Evolutionary conservation across 2,113 vertebrate genomes (phyloP).

Genomic region (Gymnobelideus leadbeateri): DNA sequence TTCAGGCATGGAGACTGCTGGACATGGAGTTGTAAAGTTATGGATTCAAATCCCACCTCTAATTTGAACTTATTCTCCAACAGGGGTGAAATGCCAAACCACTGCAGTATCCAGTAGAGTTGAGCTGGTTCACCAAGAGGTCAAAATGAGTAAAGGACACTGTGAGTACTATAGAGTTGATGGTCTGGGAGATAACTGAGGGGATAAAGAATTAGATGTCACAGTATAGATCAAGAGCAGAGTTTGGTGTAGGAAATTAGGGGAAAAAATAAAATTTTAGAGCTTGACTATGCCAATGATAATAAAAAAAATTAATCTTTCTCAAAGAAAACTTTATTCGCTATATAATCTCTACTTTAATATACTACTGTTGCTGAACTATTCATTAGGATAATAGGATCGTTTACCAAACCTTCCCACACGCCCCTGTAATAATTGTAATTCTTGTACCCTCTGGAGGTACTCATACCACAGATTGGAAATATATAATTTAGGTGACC

Average conservation of each 20-base stretch:
- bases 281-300: neutral
- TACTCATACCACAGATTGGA: neutral
- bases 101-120: neutral
- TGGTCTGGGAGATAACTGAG: neutral
- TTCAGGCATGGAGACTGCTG: too few species aligned
- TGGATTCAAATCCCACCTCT: too few species aligned
- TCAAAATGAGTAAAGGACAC: neutral
- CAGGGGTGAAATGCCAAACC: too few species aligned
- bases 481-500: neutral
- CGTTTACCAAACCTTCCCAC: neutral
- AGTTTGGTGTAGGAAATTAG: neutral
- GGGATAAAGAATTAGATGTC: neutral
- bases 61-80: too few species aligned
- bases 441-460: neutral
- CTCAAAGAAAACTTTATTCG: neutral
- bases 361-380: neutral
- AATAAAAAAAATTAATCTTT: neutral
- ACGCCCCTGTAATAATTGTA: neutral
- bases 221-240: neutral
- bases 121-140: neutral
- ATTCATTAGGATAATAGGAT: neutral
- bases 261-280: neutral
- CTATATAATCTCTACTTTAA: neutral
- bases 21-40: too few species aligned
- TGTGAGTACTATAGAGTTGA: neutral